phyloP scores from a whole-genome alignment of 2,113 vertebrate species.

The Pantherophis guttatus region DNA sequence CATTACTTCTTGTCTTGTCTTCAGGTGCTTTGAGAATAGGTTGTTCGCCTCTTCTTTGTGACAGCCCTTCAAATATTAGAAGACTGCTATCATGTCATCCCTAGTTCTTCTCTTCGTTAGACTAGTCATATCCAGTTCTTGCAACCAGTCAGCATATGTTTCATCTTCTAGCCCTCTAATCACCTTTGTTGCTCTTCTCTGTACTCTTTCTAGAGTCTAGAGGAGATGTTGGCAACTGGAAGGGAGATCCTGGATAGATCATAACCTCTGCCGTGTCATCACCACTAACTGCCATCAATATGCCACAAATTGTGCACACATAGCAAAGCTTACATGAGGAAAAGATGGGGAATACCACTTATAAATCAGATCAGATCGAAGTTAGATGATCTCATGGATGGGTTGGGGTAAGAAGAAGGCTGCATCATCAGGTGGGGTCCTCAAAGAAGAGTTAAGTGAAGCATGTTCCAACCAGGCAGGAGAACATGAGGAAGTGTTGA shows the following conservation, averaged over 20 bases:
- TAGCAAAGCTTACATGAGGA: background rate
- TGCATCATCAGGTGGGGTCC: background rate
- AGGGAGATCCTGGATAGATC: background rate
- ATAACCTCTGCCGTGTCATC: background rate
- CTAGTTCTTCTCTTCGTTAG: background rate
- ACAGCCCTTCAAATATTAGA: background rate
- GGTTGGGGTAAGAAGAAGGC: background rate
- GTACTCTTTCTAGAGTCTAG: background rate
- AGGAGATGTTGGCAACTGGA: background rate
- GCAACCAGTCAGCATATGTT: background rate
- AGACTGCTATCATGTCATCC: background rate
- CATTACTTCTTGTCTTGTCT: background rate
- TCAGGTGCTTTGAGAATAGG: background rate
- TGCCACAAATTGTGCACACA: background rate
- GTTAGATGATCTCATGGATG: background rate
- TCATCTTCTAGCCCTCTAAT: background rate
- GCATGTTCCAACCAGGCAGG: background rate
- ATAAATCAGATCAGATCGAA: background rate
- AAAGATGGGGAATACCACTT: background rate
- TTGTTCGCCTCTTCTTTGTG: background rate
- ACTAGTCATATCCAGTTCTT: background rate
- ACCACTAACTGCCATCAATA: background rate
- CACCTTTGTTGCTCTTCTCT: background rate
- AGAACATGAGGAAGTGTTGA: background rate
- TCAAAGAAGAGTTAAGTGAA: background rate